Conservation (phyloP, 2,113 vertebrate genomes). For the Tenebrosternarchus preto region DNA sequence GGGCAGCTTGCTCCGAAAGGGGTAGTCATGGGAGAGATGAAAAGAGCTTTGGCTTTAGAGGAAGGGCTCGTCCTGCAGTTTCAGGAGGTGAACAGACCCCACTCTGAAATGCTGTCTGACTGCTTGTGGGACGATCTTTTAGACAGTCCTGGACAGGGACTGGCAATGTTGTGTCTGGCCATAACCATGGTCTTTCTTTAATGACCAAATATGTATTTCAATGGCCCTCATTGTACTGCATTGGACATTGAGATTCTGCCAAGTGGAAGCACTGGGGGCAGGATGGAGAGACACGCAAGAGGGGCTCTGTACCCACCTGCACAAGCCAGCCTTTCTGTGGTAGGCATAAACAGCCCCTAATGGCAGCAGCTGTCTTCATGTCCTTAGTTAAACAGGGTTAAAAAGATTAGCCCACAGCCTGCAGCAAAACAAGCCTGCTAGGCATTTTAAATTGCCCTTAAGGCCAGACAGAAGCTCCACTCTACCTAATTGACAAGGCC, state of each 20-base stretch:
- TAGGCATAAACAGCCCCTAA: slow-evolving; percentile 55
- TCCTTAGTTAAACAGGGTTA: slow-evolving; percentile 61
- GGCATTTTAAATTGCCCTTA: slow-evolving; percentile 60
- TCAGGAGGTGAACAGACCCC: slow-evolving; percentile 53
- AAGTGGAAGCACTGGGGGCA: neutral
- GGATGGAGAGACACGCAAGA: slow-evolving; percentile 39
- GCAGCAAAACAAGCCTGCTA: slow-evolving; percentile 57
- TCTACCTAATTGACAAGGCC: slow-evolving; percentile 63
- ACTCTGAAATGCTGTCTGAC: slow-evolving; percentile 37
- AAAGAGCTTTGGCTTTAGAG: slow-evolving; percentile 38
- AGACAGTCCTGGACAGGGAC: neutral
- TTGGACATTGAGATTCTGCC: neutral
- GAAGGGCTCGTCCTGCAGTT: slow-evolving; percentile 45
- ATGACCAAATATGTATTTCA: neutral
- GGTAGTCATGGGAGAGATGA: slow-evolving; percentile 56
- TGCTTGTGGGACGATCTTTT: slow-evolving; percentile 4
- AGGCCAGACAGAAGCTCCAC: slow-evolving; percentile 61
- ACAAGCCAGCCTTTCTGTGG: slow-evolving; percentile 13
- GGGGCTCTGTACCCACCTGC: slow-evolving; percentile 54
- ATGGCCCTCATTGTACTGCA: neutral
- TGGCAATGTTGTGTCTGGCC: neutral
- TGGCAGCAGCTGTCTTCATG: slow-evolving; percentile 57
- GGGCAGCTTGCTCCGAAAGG: slow-evolving; percentile 44
- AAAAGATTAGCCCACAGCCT: slow-evolving; percentile 49
- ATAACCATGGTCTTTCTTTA: neutral